Conservation (phyloP, 1,140 invertebrate species). For the Nasonia longicornis region DNA sequence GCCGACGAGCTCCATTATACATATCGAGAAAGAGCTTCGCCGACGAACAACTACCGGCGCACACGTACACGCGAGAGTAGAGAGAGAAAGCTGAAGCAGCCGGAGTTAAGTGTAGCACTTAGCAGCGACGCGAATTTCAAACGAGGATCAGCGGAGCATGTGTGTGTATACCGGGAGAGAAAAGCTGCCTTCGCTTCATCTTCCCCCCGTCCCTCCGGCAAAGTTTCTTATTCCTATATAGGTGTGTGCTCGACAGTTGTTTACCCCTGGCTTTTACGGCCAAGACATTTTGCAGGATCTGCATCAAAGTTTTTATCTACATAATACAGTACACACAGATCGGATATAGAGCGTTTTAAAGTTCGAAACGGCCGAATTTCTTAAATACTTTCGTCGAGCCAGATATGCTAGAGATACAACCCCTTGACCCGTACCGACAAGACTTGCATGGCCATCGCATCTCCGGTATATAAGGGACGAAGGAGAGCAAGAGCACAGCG, state of each 20-base stretch:
- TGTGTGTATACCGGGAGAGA: not conserved
- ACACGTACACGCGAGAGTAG: not conserved
- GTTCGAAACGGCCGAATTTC: not conserved
- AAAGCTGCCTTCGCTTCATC: conserved; percentile 22
- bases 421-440: not conserved
- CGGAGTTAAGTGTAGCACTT: conserved; percentile 45
- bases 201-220: not conserved
- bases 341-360: no score
- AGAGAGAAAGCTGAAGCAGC: no score
- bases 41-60: not conserved
- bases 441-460: not conserved
- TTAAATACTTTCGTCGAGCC: not conserved
- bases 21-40: conserved; percentile 36
- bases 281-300: not conserved
- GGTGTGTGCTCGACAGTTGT: not conserved
- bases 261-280: not conserved
- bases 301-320: no score
- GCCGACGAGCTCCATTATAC: conserved; percentile 15
- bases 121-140: conserved; percentile 44
- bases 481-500: not conserved
- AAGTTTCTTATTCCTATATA: conserved; percentile 3
- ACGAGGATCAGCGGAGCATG: conserved; percentile 32
- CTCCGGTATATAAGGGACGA: not conserved
- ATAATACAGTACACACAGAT: no score
- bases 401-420: not conserved